Conservation (phyloP, 2,113 vertebrate species). For the Protobothrops mucrosquamatus region DNA sequence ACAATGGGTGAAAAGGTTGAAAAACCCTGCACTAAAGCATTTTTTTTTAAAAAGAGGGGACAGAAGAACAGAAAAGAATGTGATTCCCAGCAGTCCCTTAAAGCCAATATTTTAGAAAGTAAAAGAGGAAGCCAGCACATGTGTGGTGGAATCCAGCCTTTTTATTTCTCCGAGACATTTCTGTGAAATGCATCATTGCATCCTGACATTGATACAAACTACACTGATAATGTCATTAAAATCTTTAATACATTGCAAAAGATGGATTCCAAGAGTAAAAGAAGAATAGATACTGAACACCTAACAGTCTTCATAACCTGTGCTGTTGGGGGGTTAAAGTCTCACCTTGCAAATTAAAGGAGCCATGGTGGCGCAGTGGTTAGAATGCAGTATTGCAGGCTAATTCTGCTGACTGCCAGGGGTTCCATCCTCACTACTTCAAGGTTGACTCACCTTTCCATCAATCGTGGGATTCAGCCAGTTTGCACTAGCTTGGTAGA, state of each 20-base stretch:
- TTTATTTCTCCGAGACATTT: neutral
- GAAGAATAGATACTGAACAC: neutral
- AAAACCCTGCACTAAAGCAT: too few species aligned
- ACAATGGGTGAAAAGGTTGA: too few species aligned
- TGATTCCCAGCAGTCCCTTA: neutral
- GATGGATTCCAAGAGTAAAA: neutral
- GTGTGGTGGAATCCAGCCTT: neutral
- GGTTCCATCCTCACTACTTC: too few species aligned
- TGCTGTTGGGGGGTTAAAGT: neutral
- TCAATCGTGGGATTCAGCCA: too few species aligned
- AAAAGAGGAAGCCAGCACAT: neutral
- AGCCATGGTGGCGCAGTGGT: too few species aligned
- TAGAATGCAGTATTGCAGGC: too few species aligned
- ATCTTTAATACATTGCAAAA: neutral
- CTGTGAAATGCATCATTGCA: neutral
- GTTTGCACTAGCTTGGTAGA: too few species aligned
- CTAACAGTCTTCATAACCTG: neutral
- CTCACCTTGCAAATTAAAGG: neutral
- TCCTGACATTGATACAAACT: neutral
- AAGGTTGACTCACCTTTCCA: too few species aligned
- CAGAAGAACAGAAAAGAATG: neutral
- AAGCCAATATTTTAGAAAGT: neutral
- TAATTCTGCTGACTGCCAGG: too few species aligned
- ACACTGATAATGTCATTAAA: neutral
- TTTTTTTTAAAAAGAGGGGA: neutral